Conservation (phyloP, 2,113 vertebrate species). For the Engystomops pustulosus region DNA sequence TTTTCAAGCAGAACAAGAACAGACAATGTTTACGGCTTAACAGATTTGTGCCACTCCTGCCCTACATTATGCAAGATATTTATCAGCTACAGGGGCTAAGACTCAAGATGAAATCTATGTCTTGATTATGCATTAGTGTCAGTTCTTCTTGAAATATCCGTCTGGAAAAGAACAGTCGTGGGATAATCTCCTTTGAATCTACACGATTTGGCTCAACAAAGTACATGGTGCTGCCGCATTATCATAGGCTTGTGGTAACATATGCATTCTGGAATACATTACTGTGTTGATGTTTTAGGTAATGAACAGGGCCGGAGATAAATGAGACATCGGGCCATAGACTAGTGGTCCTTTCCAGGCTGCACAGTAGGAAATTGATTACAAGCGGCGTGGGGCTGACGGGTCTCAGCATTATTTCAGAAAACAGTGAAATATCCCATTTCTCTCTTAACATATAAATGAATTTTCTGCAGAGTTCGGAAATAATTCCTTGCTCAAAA, state of each 20-base stretch:
- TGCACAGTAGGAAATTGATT: slow-evolving; percentile 53
- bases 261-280: slow-evolving; percentile 32
- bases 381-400: slow-evolving; percentile 42
- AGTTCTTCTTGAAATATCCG: not conserved
- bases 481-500: slow-evolving; percentile 45
- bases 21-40: too few relatives aligned
- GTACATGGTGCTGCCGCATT: not conserved
- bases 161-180: not conserved
- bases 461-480: slow-evolving; percentile 42
- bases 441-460: slow-evolving; percentile 59
- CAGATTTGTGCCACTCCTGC: not conserved
- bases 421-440: slow-evolving; percentile 52
- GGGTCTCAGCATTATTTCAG: slow-evolving; percentile 17
- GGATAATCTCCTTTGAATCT: slow-evolving; percentile 21
- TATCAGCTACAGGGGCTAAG: not conserved
- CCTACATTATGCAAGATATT: not conserved
- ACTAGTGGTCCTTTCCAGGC: slow-evolving; percentile 17
- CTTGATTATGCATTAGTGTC: not conserved
- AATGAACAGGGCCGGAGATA: slow-evolving; percentile 27
- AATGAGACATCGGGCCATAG: slow-evolving; percentile 16
- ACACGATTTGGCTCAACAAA: not conserved
- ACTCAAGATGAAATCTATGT: not conserved
- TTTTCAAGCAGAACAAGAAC: too few relatives aligned
- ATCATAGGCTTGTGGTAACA: slow-evolving; percentile 4
- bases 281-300: slow-evolving; percentile 17